Evolutionary conservation across 2,113 vertebrate species (phyloP).

Genomic region (Pithys albifrons): DNA sequence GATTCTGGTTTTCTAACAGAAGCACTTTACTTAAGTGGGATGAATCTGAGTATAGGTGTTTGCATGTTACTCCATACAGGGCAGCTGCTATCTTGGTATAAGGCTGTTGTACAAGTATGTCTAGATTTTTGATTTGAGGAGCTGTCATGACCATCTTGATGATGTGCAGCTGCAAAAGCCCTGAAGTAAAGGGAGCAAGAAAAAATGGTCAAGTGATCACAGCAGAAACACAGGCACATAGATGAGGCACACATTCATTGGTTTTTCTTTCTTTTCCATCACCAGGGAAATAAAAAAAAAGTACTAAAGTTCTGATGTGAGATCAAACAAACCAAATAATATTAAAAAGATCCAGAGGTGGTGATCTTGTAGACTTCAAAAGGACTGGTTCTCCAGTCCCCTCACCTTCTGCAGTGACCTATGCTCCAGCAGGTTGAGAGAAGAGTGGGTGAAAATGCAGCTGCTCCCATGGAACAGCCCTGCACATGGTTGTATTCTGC

Average conservation of each 20-base stretch:
- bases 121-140: neutral
- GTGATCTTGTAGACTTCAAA: constrained; percentile 2
- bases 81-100: neutral
- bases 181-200: neutral
- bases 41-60: neutral
- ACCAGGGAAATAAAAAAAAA: neutral
- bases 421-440: neutral
- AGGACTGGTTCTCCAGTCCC: neutral
- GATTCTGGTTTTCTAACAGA: neutral
- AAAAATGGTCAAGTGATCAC: neutral
- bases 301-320: neutral
- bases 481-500: neutral
- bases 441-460: neutral
- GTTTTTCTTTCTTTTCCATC: neutral
- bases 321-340: constrained; percentile 22
- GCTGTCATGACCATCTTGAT: neutral
- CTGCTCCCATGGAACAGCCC: neutral
- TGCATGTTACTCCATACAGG: neutral
- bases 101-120: neutral
- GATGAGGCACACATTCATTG: neutral
- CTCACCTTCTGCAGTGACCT: neutral
- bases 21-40: neutral
- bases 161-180: neutral
- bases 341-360: neutral
- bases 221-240: neutral